Evolutionary conservation across 2,113 vertebrate genomes (phyloP).

Genomic region (Bos taurus): DNA sequence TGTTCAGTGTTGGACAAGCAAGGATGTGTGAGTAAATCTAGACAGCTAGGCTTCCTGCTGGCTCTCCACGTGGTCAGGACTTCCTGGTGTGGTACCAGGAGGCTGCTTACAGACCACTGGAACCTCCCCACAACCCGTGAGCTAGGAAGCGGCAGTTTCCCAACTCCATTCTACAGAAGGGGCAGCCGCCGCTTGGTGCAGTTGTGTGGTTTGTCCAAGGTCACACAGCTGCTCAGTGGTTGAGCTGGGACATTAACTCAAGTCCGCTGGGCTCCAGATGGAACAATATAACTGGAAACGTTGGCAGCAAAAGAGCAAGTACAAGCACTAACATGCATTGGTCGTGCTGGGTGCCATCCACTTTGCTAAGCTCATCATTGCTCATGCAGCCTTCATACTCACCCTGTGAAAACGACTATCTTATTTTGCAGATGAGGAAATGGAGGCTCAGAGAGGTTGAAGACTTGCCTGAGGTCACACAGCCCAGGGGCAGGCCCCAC

Average conservation of each 20-base stretch:
- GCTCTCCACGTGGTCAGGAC: not conserved
- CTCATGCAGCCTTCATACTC: not conserved
- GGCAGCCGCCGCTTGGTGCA: not conserved
- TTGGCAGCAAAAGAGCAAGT: not conserved
- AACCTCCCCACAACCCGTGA: not conserved
- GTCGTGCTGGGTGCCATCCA: not conserved
- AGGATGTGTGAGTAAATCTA: not conserved
- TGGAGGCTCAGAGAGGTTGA: not conserved
- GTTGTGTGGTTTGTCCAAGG: not conserved
- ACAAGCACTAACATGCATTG: accelerated
- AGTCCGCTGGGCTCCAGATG: not conserved
- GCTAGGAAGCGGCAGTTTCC: not conserved
- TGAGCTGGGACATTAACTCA: not conserved
- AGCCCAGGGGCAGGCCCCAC: not conserved
- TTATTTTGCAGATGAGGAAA: not conserved
- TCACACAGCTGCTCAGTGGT: accelerated
- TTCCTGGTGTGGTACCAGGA: no score
- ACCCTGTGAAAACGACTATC: not conserved
- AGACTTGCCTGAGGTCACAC: not conserved
- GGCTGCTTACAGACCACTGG: no score
- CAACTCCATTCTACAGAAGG: not conserved
- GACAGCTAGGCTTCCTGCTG: not conserved
- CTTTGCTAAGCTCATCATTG: not conserved
- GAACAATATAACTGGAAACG: not conserved
- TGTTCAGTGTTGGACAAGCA: accelerated